Percentiles rank a stretch among this genome's conserved stretches.
Conservation (phyloP, 2,888 invertebrate genomes). For the Rotaria magnacalcarata region DNA sequence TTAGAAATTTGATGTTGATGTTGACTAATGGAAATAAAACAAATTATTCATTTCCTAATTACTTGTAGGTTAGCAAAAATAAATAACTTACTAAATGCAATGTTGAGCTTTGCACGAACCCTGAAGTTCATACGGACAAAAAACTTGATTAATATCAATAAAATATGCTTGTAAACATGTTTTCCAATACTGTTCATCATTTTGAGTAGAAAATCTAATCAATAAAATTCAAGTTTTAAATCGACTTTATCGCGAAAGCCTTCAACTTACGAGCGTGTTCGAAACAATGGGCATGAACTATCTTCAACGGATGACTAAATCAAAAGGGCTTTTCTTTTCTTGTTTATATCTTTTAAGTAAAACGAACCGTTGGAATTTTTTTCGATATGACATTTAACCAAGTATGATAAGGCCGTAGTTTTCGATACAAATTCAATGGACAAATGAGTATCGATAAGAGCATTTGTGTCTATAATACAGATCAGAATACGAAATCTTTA, state of each 20-base stretch:
- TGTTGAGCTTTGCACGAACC: slow-evolving; percentile 32
- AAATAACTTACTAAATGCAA: slow-evolving; percentile 13
- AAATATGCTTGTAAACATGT: slow-evolving; percentile 20
- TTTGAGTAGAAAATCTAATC: neutral
- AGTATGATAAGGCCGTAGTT: neutral
- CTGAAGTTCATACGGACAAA: slow-evolving; percentile 33
- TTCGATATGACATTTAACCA: neutral
- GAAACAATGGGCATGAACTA: neutral
- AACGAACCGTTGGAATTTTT: neutral
- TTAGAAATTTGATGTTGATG: slow-evolving; percentile 24
- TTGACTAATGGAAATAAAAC: neutral
- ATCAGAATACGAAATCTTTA: neutral
- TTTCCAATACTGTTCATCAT: slow-evolving; percentile 27
- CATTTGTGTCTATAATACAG: neutral
- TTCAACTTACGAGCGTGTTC: slow-evolving; percentile 24
- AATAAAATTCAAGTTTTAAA: neutral
- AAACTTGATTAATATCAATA: neutral
- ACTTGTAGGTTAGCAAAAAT: no score
- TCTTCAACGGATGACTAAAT: neutral
- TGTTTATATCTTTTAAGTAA: no score
- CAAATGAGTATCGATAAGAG: neutral
- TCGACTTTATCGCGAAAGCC: neutral
- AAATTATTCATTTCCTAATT: no score
- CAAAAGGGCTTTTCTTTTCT: neutral
- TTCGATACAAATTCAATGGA: neutral